Conservation (phyloP, 2,113 vertebrate genomes). For the Aptenodytes patagonicus region DNA sequence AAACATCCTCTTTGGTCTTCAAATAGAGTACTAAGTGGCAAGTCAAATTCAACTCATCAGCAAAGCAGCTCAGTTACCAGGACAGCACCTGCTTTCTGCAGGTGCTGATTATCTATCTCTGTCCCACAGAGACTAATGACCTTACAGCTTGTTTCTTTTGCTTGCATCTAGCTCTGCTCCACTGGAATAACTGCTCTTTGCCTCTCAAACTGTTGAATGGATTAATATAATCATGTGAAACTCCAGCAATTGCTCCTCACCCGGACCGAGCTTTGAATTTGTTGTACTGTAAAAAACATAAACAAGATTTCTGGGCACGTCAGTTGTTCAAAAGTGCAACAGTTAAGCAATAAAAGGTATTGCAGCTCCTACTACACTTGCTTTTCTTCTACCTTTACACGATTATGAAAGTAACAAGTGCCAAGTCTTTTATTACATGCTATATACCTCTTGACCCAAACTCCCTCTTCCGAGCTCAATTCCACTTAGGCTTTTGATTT, state of each 20-base stretch:
- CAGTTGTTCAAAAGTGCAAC: background rate
- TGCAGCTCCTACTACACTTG: background rate
- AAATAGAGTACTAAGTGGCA: background rate
- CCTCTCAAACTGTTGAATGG: background rate
- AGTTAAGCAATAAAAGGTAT: background rate
- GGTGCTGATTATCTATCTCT: background rate
- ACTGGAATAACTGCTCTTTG: background rate
- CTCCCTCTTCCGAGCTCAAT: background rate
- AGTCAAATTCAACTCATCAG: background rate
- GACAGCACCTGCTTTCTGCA: background rate
- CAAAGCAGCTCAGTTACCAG: background rate
- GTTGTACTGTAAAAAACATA: background rate
- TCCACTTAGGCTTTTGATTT: background rate
- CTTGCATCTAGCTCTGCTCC: background rate
- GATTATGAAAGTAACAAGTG: background rate
- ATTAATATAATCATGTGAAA: background rate
- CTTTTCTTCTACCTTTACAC: background rate
- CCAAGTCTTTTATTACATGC: background rate
- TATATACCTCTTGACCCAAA: background rate
- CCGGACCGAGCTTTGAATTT: background rate
- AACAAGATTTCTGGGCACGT: background rate
- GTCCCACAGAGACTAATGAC: background rate
- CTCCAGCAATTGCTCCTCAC: fast-evolving
- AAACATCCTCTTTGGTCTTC: background rate
- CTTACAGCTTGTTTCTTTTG: background rate